Conservation (phyloP, 2,888 invertebrate genomes). For the Orchesella flavescens region DNA sequence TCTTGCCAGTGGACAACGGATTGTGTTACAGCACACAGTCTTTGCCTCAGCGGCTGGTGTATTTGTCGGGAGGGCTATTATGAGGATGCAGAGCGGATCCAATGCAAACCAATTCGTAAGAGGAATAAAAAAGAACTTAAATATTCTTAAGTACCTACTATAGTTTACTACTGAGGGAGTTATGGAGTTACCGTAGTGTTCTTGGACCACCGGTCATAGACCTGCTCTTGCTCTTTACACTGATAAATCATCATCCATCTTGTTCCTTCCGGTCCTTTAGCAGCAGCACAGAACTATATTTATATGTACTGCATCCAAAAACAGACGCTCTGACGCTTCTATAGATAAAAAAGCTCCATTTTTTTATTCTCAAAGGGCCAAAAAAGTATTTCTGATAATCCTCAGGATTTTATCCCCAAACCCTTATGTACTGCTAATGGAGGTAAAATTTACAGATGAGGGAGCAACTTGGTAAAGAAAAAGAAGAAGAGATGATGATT, state of each 20-base stretch:
- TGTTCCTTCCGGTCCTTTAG: constrained; percentile 41
- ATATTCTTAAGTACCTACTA: constrained; percentile 22
- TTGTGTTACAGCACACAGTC: constrained; percentile 82
- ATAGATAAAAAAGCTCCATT: neutral
- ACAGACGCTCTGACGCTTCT: constrained; percentile 26
- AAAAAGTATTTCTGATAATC: constrained; percentile 30
- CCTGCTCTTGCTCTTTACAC: neutral
- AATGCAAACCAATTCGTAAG: constrained; percentile 78
- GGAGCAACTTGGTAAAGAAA: constrained; percentile 32
- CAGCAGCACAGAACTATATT: constrained; percentile 22
- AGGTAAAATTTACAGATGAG: constrained; percentile 45
- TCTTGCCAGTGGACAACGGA: constrained; percentile 82
- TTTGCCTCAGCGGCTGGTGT: constrained; percentile 84
- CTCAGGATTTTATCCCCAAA: constrained; percentile 41
- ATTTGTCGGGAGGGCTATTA: constrained; percentile 82
- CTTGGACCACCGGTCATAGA: neutral
- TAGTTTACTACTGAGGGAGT: too few relatives aligned
- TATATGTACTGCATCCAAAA: too few relatives aligned
- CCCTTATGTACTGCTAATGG: constrained; percentile 39
- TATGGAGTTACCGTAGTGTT: neutral
- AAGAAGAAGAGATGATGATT: too few relatives aligned
- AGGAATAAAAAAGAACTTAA: constrained; percentile 28
- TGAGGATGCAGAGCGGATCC: constrained; percentile 80
- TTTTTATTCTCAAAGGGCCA: neutral
- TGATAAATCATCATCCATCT: constrained; percentile 60